Evolutionary conservation across 2,797 vertebrate species (phyloP), one percentile per base, ranked within the genome.

Genomic region (Tragelaphus oryx): DNA sequence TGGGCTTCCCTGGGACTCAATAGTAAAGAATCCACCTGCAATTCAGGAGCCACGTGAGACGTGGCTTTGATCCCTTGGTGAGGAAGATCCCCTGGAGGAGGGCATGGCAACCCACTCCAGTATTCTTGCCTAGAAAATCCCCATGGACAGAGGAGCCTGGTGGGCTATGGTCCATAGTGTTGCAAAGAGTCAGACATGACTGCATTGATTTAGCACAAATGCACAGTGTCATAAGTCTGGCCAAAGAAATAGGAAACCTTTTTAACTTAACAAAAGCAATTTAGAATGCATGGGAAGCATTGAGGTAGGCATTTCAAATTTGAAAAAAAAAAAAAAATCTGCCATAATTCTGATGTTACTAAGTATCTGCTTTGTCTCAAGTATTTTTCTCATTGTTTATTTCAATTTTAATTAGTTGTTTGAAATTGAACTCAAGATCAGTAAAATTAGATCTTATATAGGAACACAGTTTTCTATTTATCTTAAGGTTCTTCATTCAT

Each of bases 201-300:
- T 65, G 60, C 18, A 65, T n/a, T 65, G 60, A 33, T 33, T 65
- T 65, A 65, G 16, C n/a, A 65, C n/a, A 65, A 65, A 18, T 65
- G 60, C 60, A 18, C 8, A 44, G 5, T 28, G 6, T 71, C 48
- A 26, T 12, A 10, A 71, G 8, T 76, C 57, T 28, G 52, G 14
- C 18, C 59, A 81, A 85, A 88, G 78, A 93, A 85, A 85, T 80
- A 84, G 83, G 44, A 94, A 78, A 90, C 26, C 5, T 79, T 85
- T 68, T 71, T 17, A 71, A 13, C 3, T 37, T 80, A 85, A 52
- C 17, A n/a, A 37, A 95, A 94, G 11, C 50, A 41, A 88, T 75
- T 85, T 79, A 48, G 16, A 93, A 71, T 28, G 5, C 46, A 62
- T 44, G 14, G 10, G n/a, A 52, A 50, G 6, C 13, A 50, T 8